A percentile compares a stretch with the other conserved stretches of the same genome.
Conservation (phyloP, 2,113 vertebrate genomes). For the Bubo scandiacus region DNA sequence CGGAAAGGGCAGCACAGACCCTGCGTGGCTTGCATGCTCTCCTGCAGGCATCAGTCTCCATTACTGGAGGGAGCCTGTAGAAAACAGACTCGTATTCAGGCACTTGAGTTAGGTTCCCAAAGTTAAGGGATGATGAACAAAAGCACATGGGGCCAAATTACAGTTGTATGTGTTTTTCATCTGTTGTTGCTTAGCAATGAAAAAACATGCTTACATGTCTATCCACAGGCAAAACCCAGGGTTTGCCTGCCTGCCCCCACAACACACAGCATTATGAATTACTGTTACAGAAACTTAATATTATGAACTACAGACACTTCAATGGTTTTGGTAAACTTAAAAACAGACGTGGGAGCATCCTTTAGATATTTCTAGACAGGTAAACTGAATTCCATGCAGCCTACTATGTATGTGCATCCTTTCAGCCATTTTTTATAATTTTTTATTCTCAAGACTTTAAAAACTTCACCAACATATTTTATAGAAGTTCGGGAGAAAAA, state of each 20-base stretch:
- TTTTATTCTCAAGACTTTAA: neutral
- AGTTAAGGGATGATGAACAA: neutral
- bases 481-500: neutral
- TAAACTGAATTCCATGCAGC: neutral
- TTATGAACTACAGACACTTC: neutral
- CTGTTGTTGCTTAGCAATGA: neutral
- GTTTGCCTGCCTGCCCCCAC: neutral
- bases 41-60: neutral
- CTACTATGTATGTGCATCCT: neutral
- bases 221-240: neutral
- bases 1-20: neutral
- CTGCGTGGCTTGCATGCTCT: fast-evolving
- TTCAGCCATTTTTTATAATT: neutral
- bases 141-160: neutral
- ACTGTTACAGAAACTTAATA: neutral
- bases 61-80: neutral
- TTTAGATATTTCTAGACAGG: neutral
- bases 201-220: neutral
- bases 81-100: neutral
- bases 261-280: neutral
- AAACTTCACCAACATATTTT: neutral
- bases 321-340: neutral
- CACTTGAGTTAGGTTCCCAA: neutral
- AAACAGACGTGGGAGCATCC: neutral
- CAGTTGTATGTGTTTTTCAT: neutral